Percentiles rank a stretch among this genome's conserved stretches.
Conservation (phyloP, 1,140 invertebrate genomes). For the Lineus longissimus region DNA sequence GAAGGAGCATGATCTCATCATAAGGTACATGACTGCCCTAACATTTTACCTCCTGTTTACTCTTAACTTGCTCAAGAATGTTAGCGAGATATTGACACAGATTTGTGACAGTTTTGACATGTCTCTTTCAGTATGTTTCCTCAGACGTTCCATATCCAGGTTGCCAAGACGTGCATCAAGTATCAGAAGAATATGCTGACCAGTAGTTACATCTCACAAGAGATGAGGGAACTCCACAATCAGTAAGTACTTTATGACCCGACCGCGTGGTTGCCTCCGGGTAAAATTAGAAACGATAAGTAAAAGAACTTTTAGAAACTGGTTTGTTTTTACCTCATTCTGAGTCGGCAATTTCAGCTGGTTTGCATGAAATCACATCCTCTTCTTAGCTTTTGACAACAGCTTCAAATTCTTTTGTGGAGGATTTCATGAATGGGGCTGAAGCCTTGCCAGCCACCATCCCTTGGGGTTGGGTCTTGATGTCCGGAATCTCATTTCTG, state of each 20-base stretch:
- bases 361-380: too few species aligned
- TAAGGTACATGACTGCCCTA: slow-evolving; percentile 66
- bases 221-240: slow-evolving; percentile 75
- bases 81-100: background rate
- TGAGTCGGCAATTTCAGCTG: too few species aligned
- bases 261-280: too few species aligned
- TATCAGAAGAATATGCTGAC: slow-evolving; percentile 90
- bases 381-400: too few species aligned
- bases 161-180: slow-evolving; percentile 82
- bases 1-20: slow-evolving; percentile 70
- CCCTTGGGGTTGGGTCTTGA: too few species aligned
- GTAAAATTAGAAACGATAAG: too few species aligned
- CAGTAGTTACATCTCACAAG: slow-evolving; percentile 85
- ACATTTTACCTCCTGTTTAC: background rate
- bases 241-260: slow-evolving; percentile 59
- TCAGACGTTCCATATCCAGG: slow-evolving; percentile 77
- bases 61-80: background rate
- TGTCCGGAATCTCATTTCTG: too few species aligned
- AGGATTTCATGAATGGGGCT: too few species aligned
- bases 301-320: too few species aligned
- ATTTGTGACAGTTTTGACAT: background rate
- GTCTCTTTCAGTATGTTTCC: slow-evolving; percentile 71
- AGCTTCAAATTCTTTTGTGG: too few species aligned
- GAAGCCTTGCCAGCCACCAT: too few species aligned
- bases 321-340: too few species aligned